Evolutionary conservation across 2,797 vertebrate genomes (phyloP), one percentile per base, ranked within the genome.

Genomic region (Pseudomugil gertrudae): DNA sequence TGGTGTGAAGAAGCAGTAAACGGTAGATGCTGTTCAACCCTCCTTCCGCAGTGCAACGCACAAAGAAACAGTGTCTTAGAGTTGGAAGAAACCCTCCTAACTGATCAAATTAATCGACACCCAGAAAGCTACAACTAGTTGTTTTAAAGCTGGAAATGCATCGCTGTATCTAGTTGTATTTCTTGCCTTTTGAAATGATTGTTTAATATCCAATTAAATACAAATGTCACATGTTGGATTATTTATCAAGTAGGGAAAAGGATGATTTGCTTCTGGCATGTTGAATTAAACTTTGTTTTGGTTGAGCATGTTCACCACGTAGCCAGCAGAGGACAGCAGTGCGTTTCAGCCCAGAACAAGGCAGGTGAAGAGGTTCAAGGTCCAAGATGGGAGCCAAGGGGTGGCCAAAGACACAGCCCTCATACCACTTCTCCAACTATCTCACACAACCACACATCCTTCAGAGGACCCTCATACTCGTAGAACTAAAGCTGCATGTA

Each of bases 311-410:
- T 75, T 60, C 7, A 29, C n/a, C 19, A 62, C 59, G 48, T 1
- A 27, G 55, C 10, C 90, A 90, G 70, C 76, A 91, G 91, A 57
- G 85, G 87, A 88, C 90, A 83, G 84, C 78, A 79, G 68, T 9
- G 69, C 56, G 63, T 69, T 63, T 13, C 8, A 15, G 38, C 7
- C 50, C 10, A 57, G 24, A 2, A 47, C 13, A 23, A 1, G 5
- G 7, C 3, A 48, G 9, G 17, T 36, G 1, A 1, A 14, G n/a
- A n/a, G 14, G 35, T 43, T 17, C 38, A 43, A n/a, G 14, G 35
- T 43, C 38, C 38, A 43, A n/a, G 5, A 17, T 19, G 9, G 43
- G 43, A 9, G 43, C 43, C 43, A 45, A 45, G 3, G 19, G n/a
- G 19, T n/a, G 43, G 19, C 3, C 43, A n/a, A 21, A 7, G 43